Evolutionary conservation across 2,888 invertebrate species (phyloP).

Genomic region (Limnephilus lunatus): DNA sequence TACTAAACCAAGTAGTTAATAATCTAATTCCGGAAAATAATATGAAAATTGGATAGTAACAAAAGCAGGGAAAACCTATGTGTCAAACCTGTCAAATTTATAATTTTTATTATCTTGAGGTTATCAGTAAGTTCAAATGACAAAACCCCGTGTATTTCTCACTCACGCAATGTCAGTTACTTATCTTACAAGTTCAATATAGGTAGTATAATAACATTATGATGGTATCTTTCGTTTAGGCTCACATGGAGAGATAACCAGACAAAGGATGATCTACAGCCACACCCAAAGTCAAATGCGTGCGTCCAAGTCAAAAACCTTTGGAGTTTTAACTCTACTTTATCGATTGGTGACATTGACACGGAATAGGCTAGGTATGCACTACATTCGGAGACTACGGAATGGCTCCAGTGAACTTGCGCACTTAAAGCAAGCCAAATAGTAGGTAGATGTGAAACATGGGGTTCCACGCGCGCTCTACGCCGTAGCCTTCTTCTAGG

Average conservation of each 20-base stretch:
- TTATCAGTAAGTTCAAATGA: not conserved
- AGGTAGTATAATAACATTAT: not conserved
- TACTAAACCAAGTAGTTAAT: not conserved
- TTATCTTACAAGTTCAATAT: not conserved
- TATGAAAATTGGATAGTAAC: not conserved
- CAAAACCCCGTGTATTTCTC: not conserved
- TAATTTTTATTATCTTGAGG: not conserved
- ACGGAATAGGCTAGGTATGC: not conserved
- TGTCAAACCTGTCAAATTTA: not conserved
- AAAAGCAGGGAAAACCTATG: not conserved
- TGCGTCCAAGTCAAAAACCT: constrained; percentile 33
- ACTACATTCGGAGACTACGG: not conserved
- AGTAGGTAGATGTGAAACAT: not conserved
- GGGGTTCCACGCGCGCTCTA: not conserved
- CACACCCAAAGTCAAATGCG: constrained; percentile 40
- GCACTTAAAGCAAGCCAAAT: not conserved
- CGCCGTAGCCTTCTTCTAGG: not conserved
- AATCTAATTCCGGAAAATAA: not conserved
- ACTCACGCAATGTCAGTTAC: not conserved
- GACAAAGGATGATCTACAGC: constrained; percentile 22
- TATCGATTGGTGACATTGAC: constrained; percentile 6
- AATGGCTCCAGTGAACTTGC: not conserved
- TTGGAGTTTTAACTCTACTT: not conserved
- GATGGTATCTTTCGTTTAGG: not conserved
- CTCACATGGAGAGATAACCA: not conserved